A percentile compares a stretch with the other conserved stretches of the same genome.
phyloP scores from a whole-genome alignment of 2,888 invertebrate genomes.

The Harpagoxenus sublaevis region DNA sequence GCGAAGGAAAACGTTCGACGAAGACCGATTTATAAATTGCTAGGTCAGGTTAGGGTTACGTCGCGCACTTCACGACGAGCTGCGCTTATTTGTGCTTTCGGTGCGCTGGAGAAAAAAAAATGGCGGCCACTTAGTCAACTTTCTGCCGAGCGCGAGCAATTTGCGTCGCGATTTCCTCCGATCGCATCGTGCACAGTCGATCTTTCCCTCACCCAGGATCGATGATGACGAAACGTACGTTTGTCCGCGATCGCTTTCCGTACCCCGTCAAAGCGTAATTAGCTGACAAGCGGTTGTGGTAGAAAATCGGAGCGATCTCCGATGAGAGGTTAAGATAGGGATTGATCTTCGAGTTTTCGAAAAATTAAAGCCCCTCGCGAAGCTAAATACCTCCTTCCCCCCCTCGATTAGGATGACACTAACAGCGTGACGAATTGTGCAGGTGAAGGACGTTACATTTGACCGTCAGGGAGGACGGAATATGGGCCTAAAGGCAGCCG shows the following conservation, averaged over 20 bases:
- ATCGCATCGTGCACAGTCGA: not conserved
- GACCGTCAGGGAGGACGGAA: constrained; percentile 81
- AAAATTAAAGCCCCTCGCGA: not conserved
- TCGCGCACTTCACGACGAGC: not conserved
- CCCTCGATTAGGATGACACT: not conserved
- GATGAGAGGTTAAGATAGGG: constrained; percentile 28
- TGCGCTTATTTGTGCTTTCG: constrained; percentile 25
- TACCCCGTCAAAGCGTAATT: not conserved
- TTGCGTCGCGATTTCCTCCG: constrained; percentile 8
- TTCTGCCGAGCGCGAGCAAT: constrained; percentile 5
- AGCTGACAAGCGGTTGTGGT: not conserved
- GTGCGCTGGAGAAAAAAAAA: constrained; percentile 19
- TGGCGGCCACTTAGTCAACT: constrained; percentile 45
- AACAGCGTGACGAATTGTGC: constrained; percentile 35
- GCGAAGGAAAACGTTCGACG: not conserved
- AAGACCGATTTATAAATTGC: not conserved
- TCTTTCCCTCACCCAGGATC: not conserved
- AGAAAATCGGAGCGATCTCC: not conserved
- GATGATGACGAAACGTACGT: constrained; percentile 34
- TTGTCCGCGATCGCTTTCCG: not conserved
- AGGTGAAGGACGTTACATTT: constrained; percentile 74
- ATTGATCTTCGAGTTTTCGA: not conserved
- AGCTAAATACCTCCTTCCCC: not conserved
- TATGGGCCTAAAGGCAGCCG: constrained; percentile 93
- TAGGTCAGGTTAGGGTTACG: constrained; percentile 15